Conservation (phyloP, 2,797 vertebrate species). For the Labroides dimidiatus region DNA sequence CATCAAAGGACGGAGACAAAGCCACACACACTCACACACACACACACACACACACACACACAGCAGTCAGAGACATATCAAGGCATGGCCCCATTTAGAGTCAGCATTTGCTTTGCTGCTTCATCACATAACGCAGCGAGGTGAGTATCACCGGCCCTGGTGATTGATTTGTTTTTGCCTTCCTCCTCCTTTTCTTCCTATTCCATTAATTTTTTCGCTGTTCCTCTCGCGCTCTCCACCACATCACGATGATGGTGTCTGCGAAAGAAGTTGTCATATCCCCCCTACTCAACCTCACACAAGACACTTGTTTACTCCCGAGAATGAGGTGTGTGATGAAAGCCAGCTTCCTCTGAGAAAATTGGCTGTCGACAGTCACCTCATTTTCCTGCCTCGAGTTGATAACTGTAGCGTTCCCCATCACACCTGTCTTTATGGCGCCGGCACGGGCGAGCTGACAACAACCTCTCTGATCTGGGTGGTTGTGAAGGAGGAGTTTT, state of each 20-base stretch:
- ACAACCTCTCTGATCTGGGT: conserved; percentile 71
- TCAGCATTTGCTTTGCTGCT: conserved; percentile 71
- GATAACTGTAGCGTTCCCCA: conserved; percentile 76
- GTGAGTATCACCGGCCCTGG: conserved; percentile 62
- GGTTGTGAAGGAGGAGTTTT: conserved; percentile 35
- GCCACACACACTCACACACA: conserved; percentile 30
- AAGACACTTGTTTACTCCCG: conserved; percentile 85
- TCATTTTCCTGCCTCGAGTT: conserved; percentile 74
- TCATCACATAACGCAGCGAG: conserved; percentile 72
- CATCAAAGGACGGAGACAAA: conserved; percentile 74
- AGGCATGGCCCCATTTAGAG: conserved; percentile 65
- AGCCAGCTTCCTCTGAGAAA: conserved; percentile 81
- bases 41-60: too few relatives aligned
- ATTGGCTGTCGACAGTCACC: conserved; percentile 84
- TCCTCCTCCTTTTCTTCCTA: conserved; percentile 30
- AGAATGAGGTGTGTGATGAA: conserved; percentile 84
- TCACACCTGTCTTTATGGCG: conserved; percentile 75
- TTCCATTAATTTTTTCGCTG: conserved; percentile 54
- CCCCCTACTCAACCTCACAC: conserved; percentile 70
- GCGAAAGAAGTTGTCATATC: conserved; percentile 76
- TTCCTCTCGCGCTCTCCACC: conserved; percentile 61
- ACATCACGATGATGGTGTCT: conserved; percentile 69
- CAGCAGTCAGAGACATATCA: conserved; percentile 57
- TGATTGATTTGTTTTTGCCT: conserved; percentile 78
- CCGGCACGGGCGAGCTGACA: conserved; percentile 72